Base-by-base conservation (phyloP, 2,888 invertebrate genomes). In the Dilophus febrilis region DNA sequence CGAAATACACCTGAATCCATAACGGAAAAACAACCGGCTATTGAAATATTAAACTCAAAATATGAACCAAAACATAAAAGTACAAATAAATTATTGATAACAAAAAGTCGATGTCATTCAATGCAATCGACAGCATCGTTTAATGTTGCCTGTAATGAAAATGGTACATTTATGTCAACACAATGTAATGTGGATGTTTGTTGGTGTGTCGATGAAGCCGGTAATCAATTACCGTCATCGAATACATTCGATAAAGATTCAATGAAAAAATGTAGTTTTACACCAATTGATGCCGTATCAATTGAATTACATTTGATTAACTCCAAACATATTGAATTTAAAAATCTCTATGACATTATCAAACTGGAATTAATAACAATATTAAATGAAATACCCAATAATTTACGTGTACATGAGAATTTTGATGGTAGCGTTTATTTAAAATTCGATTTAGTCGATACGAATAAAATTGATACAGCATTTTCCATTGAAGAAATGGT, bases 141-240 rank as follows among this genome's bases (percentile, higher is more conserved):
- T 8, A 61, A 66, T 0, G 64, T 68, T 0, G 71, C 72, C n/a
- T 83, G 83, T 49, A 70, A 77, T 46, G 57, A 68, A 3, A 69
- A 72, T 44, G 83, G 82, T 0, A 70, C 74, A 47, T 86, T 85
- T 58, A 62, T 73, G 2, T 75, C 86, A 1, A 76, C 73, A 1
- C 86, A 86, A 52, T 86, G 86, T 52, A 72, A 74, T 17, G 60
- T 63, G 0, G 59, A 64, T n/a, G 64, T 67, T 38, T 86, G 86
- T 56, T 86, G 86, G 85, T 87, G 87, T 56, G 85, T 86, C 3
- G 85, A 87, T 57, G 84, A 84, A 43, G 84, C 84, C 2, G 80
- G 80, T 22, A 78, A 78, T 53, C 77, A 77, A 51, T 52, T 79
- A 17, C 65, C 70, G 11, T 66, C 70, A 12, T 70, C 73, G 0